Evolutionary conservation across 1,140 invertebrate species (phyloP), one percentile per base, ranked within the genome.

Genomic region (Periplaneta americana): DNA sequence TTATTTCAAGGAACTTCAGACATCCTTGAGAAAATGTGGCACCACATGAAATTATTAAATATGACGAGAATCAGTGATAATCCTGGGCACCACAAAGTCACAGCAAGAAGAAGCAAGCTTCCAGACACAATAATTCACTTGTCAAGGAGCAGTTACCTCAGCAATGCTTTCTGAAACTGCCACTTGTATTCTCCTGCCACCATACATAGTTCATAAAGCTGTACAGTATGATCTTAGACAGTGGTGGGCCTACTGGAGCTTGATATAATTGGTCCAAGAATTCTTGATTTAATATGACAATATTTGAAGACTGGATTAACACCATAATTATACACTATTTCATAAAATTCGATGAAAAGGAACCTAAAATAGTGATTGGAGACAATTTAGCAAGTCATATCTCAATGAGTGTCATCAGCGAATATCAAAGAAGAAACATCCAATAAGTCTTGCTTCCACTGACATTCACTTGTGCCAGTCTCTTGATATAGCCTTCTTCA

Each of bases 31-130:
- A 79, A 39, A 32, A 34, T 79, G 36, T 79, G 10, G 15, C 78
- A 22, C 34, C 78, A 39, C 17, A 11, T 13, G 35, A 35, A 17
- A 79, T 79, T 32, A 11, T 79, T 13, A 79, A 79, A 17, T 79
- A 79, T 31, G 78, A 79, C 13, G 78, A 79, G 35, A 79, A 17
- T 79, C 17, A 36, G 15, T 17, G 78, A 79, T 32, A 34, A 79
- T 37, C 78, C 78, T 15, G 78, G 78, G 32, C 22, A 31, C 22
- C 28, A 31, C 32, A 15, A 33, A 75, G 28, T 75, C 31, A 75
- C 31, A 57, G 39, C 39, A n/a, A 57, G 39, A 57, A 57, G 39
- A 57, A n/a, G 39, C 39, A 15, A n/a, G 11, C 11, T 15, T 15
- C 39, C 11, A 15, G 13, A 15, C 13, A 15, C 11, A n/a, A n/a